Conservation (phyloP, 2,888 invertebrate genomes). For the Acanthococcus lagerstroemiae region DNA sequence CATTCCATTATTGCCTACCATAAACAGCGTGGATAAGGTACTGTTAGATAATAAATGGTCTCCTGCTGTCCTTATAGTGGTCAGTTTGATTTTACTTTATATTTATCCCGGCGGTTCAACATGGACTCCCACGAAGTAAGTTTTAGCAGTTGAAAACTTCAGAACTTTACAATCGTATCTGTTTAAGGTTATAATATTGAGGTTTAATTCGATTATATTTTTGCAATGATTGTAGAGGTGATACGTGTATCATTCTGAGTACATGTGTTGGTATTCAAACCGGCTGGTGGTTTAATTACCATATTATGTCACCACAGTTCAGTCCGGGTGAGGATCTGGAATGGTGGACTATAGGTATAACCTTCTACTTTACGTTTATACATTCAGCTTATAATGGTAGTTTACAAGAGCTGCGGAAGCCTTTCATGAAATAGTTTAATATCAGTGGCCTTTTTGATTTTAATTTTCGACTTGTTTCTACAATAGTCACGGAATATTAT, state of each 20-base stretch:
- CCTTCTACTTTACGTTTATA: background rate
- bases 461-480: constrained; percentile 2
- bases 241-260: constrained; percentile 71
- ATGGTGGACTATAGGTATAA: too few species aligned
- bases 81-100: constrained; percentile 58
- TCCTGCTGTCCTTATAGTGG: constrained; percentile 52
- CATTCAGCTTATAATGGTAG: too few species aligned
- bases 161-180: background rate
- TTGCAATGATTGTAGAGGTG: constrained; percentile 69
- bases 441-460: background rate
- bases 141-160: background rate
- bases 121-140: constrained; percentile 82
- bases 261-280: constrained; percentile 66
- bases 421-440: background rate
- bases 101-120: constrained; percentile 72
- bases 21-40: constrained; percentile 62
- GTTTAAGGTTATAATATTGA: background rate
- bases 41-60: constrained; percentile 57
- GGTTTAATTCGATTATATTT: constrained; percentile 19
- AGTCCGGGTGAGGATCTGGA: constrained; percentile 45
- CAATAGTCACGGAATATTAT: too few species aligned
- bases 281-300: constrained; percentile 78
- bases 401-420: too few species aligned
- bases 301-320: constrained; percentile 56
- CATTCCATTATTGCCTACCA: constrained; percentile 60